Base-by-base conservation (phyloP, 2,113 vertebrate genomes). In the Oreochromis niloticus region DNA sequence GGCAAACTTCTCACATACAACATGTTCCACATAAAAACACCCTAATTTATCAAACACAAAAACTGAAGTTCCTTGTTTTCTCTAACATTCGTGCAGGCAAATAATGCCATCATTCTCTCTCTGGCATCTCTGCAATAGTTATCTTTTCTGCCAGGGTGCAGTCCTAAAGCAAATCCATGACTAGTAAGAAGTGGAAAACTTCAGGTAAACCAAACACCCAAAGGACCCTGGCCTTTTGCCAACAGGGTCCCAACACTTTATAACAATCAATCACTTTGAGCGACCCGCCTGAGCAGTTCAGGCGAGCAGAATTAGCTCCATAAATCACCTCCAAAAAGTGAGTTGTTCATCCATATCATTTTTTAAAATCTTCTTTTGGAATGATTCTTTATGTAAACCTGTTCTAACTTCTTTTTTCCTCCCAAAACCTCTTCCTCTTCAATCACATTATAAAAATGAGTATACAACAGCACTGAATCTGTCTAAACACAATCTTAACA, bases 231-330 rank as follows among this genome's bases (percentile, higher is more conserved):
- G 75, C 82, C 85, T 87, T 90, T 79, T 80, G 83, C 92, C 89
- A 88, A 55, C 16, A 5, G 85, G 79, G 84, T 63, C 48, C 24
- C 59, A 83, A 54, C 68, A 79, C 83, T 89, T 83, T 80, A 63
- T 59, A 87, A 80, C 91, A 80, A 92, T 94, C 91, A 89, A 91
- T 94, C 91, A 87, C 84, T 88, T 71, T 87, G 89, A 91, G 81
- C 34, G 2, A 85, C 82, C 57, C 71, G 89, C 83, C 90, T 50
- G 56, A 84, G 63, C 85, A 91, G 87, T 85, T 90, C 85, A 83
- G 85, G 43, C 84, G 9, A 88, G 79, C 46, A 81, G 41, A 88
- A 79, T 80, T 83, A 50, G 86, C 75, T 12, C 14, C 75, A 93
- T 93, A 84, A 90, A 93, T 93, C 89, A 93, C 66, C 36, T 46